Evolutionary conservation across 2,888 invertebrate species (phyloP).

Genomic region (Pinctada fucata): DNA sequence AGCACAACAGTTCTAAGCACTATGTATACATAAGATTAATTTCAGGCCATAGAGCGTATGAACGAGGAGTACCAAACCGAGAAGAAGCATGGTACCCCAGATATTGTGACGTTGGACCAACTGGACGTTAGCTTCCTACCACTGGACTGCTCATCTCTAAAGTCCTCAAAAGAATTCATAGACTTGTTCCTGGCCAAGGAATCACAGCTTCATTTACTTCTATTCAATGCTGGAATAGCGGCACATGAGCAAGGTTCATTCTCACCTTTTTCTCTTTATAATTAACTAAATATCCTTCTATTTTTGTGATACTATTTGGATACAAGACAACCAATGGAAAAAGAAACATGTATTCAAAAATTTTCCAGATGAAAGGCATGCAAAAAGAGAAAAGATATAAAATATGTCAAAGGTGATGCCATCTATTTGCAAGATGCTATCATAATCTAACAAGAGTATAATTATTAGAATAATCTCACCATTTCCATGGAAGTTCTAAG

Average conservation of each 20-base stretch:
- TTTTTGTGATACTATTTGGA: too few relatives aligned
- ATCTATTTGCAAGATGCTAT: too few relatives aligned
- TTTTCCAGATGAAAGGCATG: too few relatives aligned
- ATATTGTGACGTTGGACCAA: conserved; percentile 6
- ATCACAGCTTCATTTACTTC: conserved; percentile 31
- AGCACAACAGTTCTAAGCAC: not conserved
- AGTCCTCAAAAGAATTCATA: conserved; percentile 42
- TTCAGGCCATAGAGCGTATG: conserved; percentile 42
- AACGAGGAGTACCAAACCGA: conserved; percentile 32
- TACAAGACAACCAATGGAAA: too few relatives aligned
- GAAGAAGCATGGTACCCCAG: conserved; percentile 29
- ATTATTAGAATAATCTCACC: too few relatives aligned
- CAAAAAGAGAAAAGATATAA: too few relatives aligned
- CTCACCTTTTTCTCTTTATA: too few relatives aligned
- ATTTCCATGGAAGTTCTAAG: too few relatives aligned
- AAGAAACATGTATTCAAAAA: too few relatives aligned
- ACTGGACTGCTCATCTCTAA: conserved; percentile 40
- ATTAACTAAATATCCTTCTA: not conserved
- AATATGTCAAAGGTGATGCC: too few relatives aligned
- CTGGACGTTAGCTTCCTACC: conserved; percentile 40
- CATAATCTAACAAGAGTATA: too few relatives aligned
- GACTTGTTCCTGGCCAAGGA: conserved; percentile 35
- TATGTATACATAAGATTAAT: too few relatives aligned
- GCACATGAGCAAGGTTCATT: conserved; percentile 35
- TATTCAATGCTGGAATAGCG: conserved; percentile 44